phyloP scores from a whole-genome alignment of 2,797 vertebrate species.

The Pipistrellus nathusii region DNA sequence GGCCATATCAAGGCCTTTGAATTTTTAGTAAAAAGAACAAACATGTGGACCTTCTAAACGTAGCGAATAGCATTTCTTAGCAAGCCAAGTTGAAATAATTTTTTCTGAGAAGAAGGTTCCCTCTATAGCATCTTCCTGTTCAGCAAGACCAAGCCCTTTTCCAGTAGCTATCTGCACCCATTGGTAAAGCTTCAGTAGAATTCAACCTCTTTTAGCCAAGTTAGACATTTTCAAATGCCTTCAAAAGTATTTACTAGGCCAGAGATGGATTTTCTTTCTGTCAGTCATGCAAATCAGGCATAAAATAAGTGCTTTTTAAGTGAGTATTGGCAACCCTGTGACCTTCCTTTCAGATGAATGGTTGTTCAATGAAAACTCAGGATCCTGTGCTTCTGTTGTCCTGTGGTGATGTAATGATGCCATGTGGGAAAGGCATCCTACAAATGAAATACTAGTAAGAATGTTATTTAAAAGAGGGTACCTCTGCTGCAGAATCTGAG shows the following conservation, averaged over 20 bases:
- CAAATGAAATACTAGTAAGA: constrained; percentile 20
- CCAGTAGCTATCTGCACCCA: neutral
- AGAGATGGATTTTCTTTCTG: constrained; percentile 6
- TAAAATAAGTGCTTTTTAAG: constrained; percentile 42
- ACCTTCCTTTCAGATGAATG: constrained; percentile 54
- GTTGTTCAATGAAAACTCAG: constrained; percentile 18
- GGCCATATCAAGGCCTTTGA: neutral
- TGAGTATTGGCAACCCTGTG: constrained; percentile 24
- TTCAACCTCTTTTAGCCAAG: constrained; percentile 54
- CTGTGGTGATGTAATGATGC: neutral
- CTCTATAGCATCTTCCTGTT: neutral
- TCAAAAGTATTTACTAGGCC: constrained; percentile 39
- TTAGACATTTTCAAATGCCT: constrained; percentile 31
- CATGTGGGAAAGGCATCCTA: neutral
- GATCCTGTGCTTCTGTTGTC: neutral
- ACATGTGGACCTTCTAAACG: neutral
- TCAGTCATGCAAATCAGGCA: constrained; percentile 36
- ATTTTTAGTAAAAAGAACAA: neutral
- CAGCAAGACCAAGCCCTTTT: neutral
- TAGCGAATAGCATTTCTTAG: neutral
- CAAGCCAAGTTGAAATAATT: neutral
- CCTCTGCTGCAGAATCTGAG: constrained; percentile 44
- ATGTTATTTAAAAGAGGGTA: constrained; percentile 43
- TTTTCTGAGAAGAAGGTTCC: neutral
- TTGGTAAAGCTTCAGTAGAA: neutral